Conservation (phyloP, 2,888 invertebrate genomes). For the Diarsia mendica region DNA sequence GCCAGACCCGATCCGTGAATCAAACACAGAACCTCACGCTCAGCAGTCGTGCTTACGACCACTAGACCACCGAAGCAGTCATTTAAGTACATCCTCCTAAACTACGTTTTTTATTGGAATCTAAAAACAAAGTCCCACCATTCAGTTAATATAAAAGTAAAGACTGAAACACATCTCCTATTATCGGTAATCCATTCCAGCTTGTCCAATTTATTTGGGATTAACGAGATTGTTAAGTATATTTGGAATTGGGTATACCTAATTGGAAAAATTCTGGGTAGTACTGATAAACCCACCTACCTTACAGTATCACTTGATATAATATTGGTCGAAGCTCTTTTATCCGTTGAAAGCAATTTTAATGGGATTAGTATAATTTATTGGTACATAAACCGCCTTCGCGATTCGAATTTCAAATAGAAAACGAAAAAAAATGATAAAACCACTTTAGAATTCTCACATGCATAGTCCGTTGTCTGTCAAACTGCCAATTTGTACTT, state of each 20-base stretch:
- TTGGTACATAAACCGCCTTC: not conserved
- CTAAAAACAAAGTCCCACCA: constrained; percentile 35
- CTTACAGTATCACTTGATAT: constrained; percentile 8
- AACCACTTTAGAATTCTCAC: not conserved
- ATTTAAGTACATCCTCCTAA: no score
- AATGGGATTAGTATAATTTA: not conserved
- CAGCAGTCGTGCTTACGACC: no score
- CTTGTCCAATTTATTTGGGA: constrained; percentile 64
- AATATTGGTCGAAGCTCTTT: constrained; percentile 5
- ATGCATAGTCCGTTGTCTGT: not conserved
- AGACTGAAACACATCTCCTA: constrained; percentile 41
- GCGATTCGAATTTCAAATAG: not conserved
- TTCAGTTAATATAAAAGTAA: constrained; percentile 41
- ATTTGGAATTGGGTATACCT: constrained; percentile 47
- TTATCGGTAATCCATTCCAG: constrained; percentile 61
- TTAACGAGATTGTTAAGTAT: constrained; percentile 59
- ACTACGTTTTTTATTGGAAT: constrained; percentile 31
- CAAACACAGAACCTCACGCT: no score
- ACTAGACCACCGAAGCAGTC: no score
- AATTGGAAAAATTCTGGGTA: constrained; percentile 54
- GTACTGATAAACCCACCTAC: constrained; percentile 29
- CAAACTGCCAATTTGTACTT: no score
- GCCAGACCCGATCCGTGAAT: no score
- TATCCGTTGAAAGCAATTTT: constrained; percentile 2
- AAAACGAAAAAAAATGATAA: not conserved